Base-by-base conservation (phyloP, 2,888 invertebrate species). In the Microlaimidae sp. region DNA sequence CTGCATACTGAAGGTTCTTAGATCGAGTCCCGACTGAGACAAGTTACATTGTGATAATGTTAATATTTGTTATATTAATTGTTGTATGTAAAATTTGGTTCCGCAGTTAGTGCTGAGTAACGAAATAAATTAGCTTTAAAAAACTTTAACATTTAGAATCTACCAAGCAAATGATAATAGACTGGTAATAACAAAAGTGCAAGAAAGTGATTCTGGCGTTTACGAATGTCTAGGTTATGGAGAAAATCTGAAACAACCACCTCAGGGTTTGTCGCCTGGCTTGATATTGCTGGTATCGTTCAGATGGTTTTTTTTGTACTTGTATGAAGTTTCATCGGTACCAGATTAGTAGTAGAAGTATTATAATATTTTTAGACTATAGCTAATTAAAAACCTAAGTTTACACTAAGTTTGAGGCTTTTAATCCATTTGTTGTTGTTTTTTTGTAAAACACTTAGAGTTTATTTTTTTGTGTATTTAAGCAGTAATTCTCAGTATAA, bases 211-310 rank as follows among this genome's bases (percentile, higher is more conserved):
- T 53, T 59, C 59, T 4, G 69, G 65, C 5, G 56, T 54, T 24
- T 71, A 69, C 54, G 59, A 60, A 21, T 71, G 71, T 58, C 3
- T 40, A 3, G 54, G 51, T 19, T 23, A 47, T 17, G 47, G 24
- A 7, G 5, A 7, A 4, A 19, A 5, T 7, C n/a, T 3, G 3
- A 24, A 74, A 10, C 75, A 76, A 63, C 72, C 73, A 28, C 74
- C 76, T 28, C 77, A 80, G 67, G 75, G 74, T 64, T 81, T 69
- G 75, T 77, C 19, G 78, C 79, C 32, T 75, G 78, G 63, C 69
- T 80, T 32, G 75, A 73, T 62, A 69, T 80, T 57, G 78, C 80
- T 21, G 10, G 17, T 32, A 17, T 32, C 10, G 32, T 7, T 32
- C 10, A 17, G 32, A 13, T 7, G 17, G 17, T 17, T 32, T 32